Base-by-base conservation (phyloP, 2,888 invertebrate species). In the Parasteatoda lunata region DNA sequence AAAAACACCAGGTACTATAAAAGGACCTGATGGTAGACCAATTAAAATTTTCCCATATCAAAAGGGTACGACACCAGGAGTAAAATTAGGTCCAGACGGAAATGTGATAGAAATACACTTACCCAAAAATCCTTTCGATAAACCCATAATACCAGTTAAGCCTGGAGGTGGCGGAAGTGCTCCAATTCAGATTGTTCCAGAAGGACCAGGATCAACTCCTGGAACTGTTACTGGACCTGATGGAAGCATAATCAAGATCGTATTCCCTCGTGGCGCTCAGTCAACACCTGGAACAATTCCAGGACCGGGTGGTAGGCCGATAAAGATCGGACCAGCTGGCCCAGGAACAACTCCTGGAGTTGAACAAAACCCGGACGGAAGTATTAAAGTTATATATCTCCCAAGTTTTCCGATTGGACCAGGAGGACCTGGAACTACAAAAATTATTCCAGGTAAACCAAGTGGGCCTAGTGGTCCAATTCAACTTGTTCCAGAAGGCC, bases 401-500 rank as follows among this genome's bases (percentile, higher is more conserved):
- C 54, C 54, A 54, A 15, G 5, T 45, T 30, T 13, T 1, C 59
- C 59, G 3, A 51, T 51, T 13, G 70, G 70, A 49, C 70, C 70
- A 11, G 70, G 70, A n/a, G 54, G 54, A 3, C 54, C 54, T 4
- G 54, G 54, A 54, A 4, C 54, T 0, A 54, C 54, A 0, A 45
- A 15, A 11, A n/a, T n/a, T n/a, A 3, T 7, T 54, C 54, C 54
- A 5, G 11, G 11, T 3, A 9, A 54, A 13, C 54, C 54, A 4
- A 3, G 9, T 9, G 54, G 54, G 3, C 54, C 54, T 11, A 13
- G 54, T 0, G 13, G 54, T 54, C 77, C 77, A 5, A 77, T 77
- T 30, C 11, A 49, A 11, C 65, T 77, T 80, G 59, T 64, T 45
- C 71, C 80, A 13, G 45, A 72, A 72, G 80, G 72, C 11, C 71